Evolutionary conservation across 2,797 vertebrate genomes (phyloP).

Genomic region (Huso huso): DNA sequence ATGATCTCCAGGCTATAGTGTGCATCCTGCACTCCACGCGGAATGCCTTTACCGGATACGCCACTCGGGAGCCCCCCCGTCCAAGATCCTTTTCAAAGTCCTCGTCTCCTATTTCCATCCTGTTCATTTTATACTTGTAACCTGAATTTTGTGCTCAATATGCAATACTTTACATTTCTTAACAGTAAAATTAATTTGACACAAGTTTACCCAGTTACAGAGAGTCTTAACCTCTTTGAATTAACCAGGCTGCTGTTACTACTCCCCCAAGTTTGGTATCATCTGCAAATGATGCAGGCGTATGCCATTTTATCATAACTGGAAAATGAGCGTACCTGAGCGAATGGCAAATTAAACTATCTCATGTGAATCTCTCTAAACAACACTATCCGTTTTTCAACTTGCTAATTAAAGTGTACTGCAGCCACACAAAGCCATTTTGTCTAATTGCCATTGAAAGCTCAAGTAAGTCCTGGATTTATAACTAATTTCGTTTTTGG

Average conservation of each 20-base stretch:
- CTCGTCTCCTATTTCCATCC: no score
- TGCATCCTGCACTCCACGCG: no score
- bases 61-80: no score
- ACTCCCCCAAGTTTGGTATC: no score
- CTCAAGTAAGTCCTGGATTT: conserved; percentile 27
- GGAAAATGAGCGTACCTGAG: conserved; percentile 19
- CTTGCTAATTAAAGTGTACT: conserved; percentile 44
- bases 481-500: conserved; percentile 26
- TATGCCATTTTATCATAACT: conserved; percentile 27
- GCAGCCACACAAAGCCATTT: conserved; percentile 31
- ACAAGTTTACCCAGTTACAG: not conserved
- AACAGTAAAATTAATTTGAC: no score
- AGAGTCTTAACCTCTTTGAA: not conserved
- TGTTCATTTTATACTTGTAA: no score
- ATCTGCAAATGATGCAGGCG: conserved; percentile 25
- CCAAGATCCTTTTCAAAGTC: no score
- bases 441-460: conserved; percentile 37
- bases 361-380: conserved; percentile 33
- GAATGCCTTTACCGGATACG: no score
- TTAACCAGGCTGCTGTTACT: no score
- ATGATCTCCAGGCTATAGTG: no score
- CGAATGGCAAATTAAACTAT: conserved; percentile 45
- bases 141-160: no score
- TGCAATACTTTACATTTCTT: no score
- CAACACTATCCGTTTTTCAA: conserved; percentile 41